Conservation (phyloP, 2,888 invertebrate genomes). For the Agonopterix heracliana region DNA sequence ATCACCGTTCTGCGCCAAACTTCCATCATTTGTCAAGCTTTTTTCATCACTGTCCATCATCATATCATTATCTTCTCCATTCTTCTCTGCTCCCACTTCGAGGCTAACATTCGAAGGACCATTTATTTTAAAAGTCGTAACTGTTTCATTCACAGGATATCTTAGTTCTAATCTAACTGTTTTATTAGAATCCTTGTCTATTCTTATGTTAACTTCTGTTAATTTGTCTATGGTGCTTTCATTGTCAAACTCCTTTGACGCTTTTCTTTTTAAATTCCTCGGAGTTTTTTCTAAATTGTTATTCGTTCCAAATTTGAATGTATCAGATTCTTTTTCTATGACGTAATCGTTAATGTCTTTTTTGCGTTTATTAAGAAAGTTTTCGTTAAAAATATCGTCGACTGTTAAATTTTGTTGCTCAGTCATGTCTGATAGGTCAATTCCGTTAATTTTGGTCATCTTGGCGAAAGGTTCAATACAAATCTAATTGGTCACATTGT, state of each 20-base stretch:
- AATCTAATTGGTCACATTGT: conserved; percentile 70
- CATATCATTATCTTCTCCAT: conserved; percentile 18
- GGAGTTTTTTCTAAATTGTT: conserved; percentile 34
- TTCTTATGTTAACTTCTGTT: conserved; percentile 51
- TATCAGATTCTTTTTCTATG: conserved; percentile 2
- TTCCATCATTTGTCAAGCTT: conserved; percentile 20
- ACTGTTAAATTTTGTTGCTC: conserved; percentile 43
- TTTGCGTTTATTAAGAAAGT: conserved; percentile 43
- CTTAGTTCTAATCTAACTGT: conserved; percentile 51
- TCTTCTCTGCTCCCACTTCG: not conserved
- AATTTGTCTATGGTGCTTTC: conserved; percentile 1
- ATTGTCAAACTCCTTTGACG: not conserved
- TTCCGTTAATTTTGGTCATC: conserved; percentile 65
- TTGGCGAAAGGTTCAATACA: conserved; percentile 28
- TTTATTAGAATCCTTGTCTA: conserved; percentile 49
- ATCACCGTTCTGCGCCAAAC: conserved; percentile 7
- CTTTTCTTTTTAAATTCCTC: conserved; percentile 31
- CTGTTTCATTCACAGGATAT: conserved; percentile 28
- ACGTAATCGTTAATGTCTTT: conserved; percentile 35
- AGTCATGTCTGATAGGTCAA: conserved; percentile 49
- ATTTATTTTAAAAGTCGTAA: conserved; percentile 3
- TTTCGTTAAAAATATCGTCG: conserved; percentile 55
- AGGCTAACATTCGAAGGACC: not conserved
- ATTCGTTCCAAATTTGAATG: conserved; percentile 30
- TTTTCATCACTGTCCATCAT: conserved; percentile 30